Base-by-base conservation (phyloP, 2,888 invertebrate genomes). In the Nesidiocoris tenuis region DNA sequence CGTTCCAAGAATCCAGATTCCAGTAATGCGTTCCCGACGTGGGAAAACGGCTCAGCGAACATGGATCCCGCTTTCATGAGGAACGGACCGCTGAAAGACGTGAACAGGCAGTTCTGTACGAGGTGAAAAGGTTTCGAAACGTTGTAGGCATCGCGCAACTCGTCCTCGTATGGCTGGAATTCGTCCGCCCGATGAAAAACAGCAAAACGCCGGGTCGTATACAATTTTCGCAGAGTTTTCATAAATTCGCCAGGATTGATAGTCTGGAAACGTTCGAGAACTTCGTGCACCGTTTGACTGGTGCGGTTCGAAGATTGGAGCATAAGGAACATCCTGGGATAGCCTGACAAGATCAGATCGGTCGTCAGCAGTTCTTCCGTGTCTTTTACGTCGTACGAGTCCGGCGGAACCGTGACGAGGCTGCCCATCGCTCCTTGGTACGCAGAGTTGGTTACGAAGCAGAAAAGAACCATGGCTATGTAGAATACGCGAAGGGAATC, bases 401-500 rank as follows among this genome's bases (percentile, higher is more conserved):
- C 78, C 17, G 79, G 78, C 5, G 81, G 81, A 19, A 81, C 80
- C 1, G 81, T 81, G 21, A 81, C 80, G 16, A 81, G 75, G 75
- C 81, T 81, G 0, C 80, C 80, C 64, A 80, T 75, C 19, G 78
- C 77, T 1, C 79, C 80, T 25, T 77, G 77, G 61, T 80, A 80
- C 5, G 80, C 80, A 12, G 80, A 77, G 18, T 65, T 74, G 16
- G 80, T 74, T 9, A 80, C 80, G 7, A 80, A 76, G 61, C 80
- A 79, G 61, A 80, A 81, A 12, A 80, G 68, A 5, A 81, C 67
- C 81, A 81, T 80, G 16, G 80, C 79, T 17, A 80, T 59, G 12
- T 80, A 66, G 22, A 81, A 81, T 1, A 80, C 61, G 72, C 80
- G 76, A 12, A 81, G 5, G 2, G 78, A 63, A 16, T 64, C 77